Conservation (phyloP, 2,888 invertebrate species). For the Hypena proboscidalis region DNA sequence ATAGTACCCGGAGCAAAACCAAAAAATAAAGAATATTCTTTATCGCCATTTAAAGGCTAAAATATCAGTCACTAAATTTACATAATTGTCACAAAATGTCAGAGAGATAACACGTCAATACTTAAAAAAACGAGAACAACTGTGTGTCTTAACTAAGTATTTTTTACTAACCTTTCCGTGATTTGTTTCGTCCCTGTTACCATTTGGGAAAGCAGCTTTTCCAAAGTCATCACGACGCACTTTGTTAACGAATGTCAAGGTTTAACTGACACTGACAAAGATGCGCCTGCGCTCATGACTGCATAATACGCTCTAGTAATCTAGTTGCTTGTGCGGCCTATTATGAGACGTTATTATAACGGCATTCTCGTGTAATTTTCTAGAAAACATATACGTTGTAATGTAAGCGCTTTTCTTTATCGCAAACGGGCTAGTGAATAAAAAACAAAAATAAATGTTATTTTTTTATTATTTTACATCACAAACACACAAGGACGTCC, state of each 20-base stretch:
- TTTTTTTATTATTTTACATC: slow-evolving; percentile 75
- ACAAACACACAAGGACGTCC: slow-evolving; percentile 84
- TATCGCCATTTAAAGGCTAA: too few species aligned
- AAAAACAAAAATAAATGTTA: slow-evolving; percentile 39
- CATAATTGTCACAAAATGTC: too few species aligned
- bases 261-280: slow-evolving; percentile 63
- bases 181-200: slow-evolving; percentile 68
- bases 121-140: too few species aligned
- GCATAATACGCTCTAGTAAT: slow-evolving; percentile 69
- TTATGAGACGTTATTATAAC: slow-evolving; percentile 56
- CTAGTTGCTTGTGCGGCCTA: slow-evolving; percentile 32
- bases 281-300: slow-evolving; percentile 49
- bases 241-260: slow-evolving; percentile 66
- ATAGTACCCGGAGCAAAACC: too few species aligned
- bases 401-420: slow-evolving; percentile 14
- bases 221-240: slow-evolving; percentile 65
- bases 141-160: too few species aligned
- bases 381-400: slow-evolving; percentile 26
- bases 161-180: slow-evolving; percentile 66
- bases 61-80: too few species aligned
- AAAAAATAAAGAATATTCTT: too few species aligned
- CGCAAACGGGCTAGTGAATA: slow-evolving; percentile 12
- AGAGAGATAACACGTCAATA: too few species aligned
- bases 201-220: slow-evolving; percentile 68
- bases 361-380: slow-evolving; percentile 52